Percentiles rank a stretch among this genome's conserved stretches.
Conservation (phyloP, 2,797 vertebrate species). For the Mormyrops boulengeri region DNA sequence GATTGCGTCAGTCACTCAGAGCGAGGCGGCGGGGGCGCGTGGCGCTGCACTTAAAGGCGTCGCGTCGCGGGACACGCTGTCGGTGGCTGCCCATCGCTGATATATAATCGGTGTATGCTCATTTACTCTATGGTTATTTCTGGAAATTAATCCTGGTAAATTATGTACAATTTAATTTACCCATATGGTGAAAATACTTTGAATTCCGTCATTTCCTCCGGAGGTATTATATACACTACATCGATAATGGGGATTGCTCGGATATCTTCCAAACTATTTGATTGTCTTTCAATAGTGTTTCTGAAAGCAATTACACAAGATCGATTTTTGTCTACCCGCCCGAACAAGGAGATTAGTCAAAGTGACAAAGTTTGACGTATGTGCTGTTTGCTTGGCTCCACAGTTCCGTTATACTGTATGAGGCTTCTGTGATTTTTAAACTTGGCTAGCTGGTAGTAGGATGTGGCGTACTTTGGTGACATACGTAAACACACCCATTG, state of each 20-base stretch:
- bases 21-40: conserved; percentile 25
- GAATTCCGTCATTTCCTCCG: background rate
- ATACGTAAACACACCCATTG: background rate
- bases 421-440: background rate
- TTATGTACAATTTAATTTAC: background rate
- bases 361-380: background rate
- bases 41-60: conserved; percentile 34
- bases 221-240: background rate
- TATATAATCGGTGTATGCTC: background rate
- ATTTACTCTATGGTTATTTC: background rate
- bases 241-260: background rate
- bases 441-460: background rate
- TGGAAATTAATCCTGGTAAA: background rate
- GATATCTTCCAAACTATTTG: background rate
- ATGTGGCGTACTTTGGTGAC: background rate
- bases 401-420: background rate
- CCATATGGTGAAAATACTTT: background rate
- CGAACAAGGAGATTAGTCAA: background rate
- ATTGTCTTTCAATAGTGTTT: background rate
- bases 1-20: conserved; percentile 41
- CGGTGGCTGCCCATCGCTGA: background rate
- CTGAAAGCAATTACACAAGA: background rate
- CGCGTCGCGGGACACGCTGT: background rate
- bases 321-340: background rate
- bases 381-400: background rate